Evolutionary conservation across 2,888 invertebrate species (phyloP), one percentile per base, ranked within the genome.

Genomic region (Tetheella fluctuosa): DNA sequence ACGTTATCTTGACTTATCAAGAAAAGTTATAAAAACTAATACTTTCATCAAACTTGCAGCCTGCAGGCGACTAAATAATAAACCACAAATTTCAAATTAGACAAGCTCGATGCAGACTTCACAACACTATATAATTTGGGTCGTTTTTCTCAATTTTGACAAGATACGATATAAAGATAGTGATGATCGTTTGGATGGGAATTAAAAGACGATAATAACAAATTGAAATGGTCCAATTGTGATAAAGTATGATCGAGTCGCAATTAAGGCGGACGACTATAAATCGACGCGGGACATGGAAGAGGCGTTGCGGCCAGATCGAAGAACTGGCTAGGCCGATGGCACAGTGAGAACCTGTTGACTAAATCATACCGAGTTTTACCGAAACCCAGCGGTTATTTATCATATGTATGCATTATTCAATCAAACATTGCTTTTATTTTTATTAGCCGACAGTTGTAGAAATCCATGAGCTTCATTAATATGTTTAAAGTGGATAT

Each of bases 271-370:
- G 89, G 86, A 76, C 60, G 80, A 73, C 84, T 77, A 89, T 91
- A 91, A 90, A 91, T 91, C 84, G 83, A 89, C 86, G 82, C 80
- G 80, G 77, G 81, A 91, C 91, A 91, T 89, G 91, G 81, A 91
- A 91, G 89, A 89, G 91, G 91, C 91, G 91, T 88, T 81, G 80
- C 80, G 80, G 70, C 81, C 34, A 79, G 80, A 69, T 79, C 30
- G 80, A 84, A 83, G 78, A 64, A 69, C 71, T 62, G 63, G 54
- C 68, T 59, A 62, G 59, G 69, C 54, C 28, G 37, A 68, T 30
- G 77, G 52, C 62, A 77, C 74, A 83, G 67, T 62, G 70, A 61
- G 56, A 63, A 60, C 57, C 54, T 15, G 20, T 20, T 48, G n/a
- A n/a, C n/a, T n/a, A n/a, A n/a, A n/a, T n/a, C n/a, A n/a, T n/a